A percentile compares a stretch with the other conserved stretches of the same genome.
These are phyloP conservation scores for Tinea semifulvella DNA, from an alignment of 2,888 invertebrate genomes.

Conservation along the genomic window DNA sequence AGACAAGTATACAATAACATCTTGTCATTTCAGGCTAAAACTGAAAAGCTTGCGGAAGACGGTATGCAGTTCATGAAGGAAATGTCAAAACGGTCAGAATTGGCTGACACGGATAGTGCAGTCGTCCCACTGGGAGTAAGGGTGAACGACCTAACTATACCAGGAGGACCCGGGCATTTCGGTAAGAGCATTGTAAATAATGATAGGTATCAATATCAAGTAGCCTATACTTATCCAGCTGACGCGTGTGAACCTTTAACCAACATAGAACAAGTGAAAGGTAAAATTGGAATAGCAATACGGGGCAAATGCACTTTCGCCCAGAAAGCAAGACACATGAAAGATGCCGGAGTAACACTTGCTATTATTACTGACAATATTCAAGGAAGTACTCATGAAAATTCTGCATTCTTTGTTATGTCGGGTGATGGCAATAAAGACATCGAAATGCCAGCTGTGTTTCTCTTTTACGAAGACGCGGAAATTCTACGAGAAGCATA, in stretches of 20 bases:
- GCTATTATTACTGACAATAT: slow-evolving; percentile 89
- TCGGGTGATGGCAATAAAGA: slow-evolving; percentile 91
- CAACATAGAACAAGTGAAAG: slow-evolving; percentile 68
- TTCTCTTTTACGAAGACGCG: slow-evolving; percentile 85
- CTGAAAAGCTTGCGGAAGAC: slow-evolving; percentile 87
- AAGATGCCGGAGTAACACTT: slow-evolving; percentile 83
- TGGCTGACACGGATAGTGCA: slow-evolving; percentile 67
- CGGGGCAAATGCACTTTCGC: slow-evolving; percentile 96
- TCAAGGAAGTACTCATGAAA: slow-evolving; percentile 75
- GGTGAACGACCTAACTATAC: slow-evolving; percentile 32
- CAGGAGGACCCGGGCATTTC: slow-evolving; percentile 92
- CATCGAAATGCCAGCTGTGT: slow-evolving; percentile 89
- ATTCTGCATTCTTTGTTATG: slow-evolving; percentile 93
- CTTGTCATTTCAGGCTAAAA: slow-evolving; percentile 73
- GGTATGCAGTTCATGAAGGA: slow-evolving; percentile 96
- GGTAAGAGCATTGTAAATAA: slow-evolving; percentile 77
- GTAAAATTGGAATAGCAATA: slow-evolving; percentile 85
- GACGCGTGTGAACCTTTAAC: slow-evolving; percentile 69
- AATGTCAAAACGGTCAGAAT: slow-evolving; percentile 89
- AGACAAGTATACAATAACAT: no score
- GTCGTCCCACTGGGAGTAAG: slow-evolving; percentile 42
- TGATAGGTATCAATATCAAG: slow-evolving; percentile 70
- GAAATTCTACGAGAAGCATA: slow-evolving; percentile 70
- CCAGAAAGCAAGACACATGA: slow-evolving; percentile 87
- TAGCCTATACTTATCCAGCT: slow-evolving; percentile 75